These are phyloP conservation scores for Psilopogon haemacephalus DNA, from an alignment of 2,113 vertebrate species.

Conservation along the genomic window DNA sequence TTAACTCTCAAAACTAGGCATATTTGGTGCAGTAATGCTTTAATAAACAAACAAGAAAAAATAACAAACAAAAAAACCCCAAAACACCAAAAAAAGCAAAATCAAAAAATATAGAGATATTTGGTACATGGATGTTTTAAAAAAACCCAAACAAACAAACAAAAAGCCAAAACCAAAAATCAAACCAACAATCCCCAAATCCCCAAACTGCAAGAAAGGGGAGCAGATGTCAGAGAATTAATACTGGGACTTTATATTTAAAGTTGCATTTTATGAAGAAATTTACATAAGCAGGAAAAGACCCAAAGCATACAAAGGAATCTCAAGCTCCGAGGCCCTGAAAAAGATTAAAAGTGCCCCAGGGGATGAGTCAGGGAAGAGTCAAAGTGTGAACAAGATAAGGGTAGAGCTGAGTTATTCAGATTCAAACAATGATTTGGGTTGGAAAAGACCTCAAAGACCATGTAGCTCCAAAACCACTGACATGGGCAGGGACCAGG, in stretches of 20 bases:
- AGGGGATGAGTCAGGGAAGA: not conserved
- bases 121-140: too few relatives aligned
- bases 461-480: too few relatives aligned
- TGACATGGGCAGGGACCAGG: too few relatives aligned
- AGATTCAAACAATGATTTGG: rapidly evolving
- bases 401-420: not conserved
- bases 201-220: rapidly evolving
- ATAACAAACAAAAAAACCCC: not conserved
- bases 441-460: too few relatives aligned
- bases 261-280: not conserved
- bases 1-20: not conserved
- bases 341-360: not conserved
- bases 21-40: not conserved
- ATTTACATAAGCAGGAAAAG: not conserved
- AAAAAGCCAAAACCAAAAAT: not conserved
- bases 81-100: not conserved
- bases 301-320: not conserved
- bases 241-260: not conserved
- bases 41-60: not conserved
- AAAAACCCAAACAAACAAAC: not conserved
- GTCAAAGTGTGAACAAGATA: not conserved
- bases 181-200: not conserved
- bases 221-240: not conserved
- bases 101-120: not conserved
- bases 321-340: not conserved